Evolutionary conservation across 2,113 vertebrate species (phyloP).

Genomic region (Vanacampus margaritifer): DNA sequence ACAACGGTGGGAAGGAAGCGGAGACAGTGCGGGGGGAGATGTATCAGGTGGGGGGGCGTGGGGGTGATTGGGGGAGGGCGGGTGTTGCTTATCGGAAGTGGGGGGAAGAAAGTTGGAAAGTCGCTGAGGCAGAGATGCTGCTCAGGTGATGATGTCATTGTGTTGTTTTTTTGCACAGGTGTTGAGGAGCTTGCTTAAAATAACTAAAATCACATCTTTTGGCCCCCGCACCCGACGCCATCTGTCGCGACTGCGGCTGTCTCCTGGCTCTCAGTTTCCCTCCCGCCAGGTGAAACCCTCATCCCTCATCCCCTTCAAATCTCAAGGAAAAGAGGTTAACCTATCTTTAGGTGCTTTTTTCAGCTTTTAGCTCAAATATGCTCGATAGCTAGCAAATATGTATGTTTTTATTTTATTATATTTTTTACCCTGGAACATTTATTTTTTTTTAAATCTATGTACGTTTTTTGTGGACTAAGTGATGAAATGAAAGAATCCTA

Average conservation of each 20-base stretch:
- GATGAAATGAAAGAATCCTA: conserved; percentile 57
- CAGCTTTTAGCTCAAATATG: not conserved
- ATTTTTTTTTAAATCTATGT: no score
- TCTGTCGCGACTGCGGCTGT: conserved; percentile 1
- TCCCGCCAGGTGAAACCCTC: not conserved
- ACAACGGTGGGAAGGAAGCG: conserved; percentile 59
- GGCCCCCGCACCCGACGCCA: not conserved
- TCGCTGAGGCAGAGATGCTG: no score
- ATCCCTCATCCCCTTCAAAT: not conserved
- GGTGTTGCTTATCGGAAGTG: no score
- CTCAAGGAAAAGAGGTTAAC: no score
- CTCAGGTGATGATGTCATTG: not conserved
- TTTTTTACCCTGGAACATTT: no score
- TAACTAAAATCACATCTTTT: no score
- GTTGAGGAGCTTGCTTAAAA: not conserved
- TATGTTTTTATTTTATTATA: no score
- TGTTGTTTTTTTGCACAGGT: not conserved
- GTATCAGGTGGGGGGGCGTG: no score
- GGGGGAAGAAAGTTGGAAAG: no score
- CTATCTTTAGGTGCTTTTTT: not conserved
- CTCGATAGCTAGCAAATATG: no score
- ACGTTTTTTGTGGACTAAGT: not conserved
- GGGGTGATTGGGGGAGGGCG: no score
- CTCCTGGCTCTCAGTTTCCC: not conserved
- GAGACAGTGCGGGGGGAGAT: not conserved